Conservation (phyloP, 2,888 invertebrate species). For the Leucophora obtusa region DNA sequence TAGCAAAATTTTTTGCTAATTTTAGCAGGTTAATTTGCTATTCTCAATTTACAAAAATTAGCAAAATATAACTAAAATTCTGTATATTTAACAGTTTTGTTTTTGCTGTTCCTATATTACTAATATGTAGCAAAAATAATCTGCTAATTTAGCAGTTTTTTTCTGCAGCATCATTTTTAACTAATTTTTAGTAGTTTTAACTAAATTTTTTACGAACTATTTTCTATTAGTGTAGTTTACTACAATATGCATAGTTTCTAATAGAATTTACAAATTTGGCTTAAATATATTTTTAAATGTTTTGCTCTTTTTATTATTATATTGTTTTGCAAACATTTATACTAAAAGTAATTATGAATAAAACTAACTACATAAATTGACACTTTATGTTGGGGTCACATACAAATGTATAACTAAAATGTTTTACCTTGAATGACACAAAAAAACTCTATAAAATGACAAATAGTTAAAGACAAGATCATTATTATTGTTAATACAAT, state of each 20-base stretch:
- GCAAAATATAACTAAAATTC: too few species aligned
- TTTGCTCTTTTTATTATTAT: neutral
- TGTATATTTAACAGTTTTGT: too few species aligned
- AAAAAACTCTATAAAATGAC: conserved; percentile 24
- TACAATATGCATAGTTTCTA: neutral
- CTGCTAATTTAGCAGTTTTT: too few species aligned
- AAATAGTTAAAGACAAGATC: conserved; percentile 34
- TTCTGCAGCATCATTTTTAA: too few species aligned
- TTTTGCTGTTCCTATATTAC: too few species aligned
- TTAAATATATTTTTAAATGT: neutral
- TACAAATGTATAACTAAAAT: neutral
- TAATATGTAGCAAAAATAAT: too few species aligned
- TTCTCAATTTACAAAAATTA: too few species aligned
- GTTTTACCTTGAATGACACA: conserved; percentile 43
- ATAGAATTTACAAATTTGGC: conserved; percentile 6
- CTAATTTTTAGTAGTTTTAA: too few species aligned
- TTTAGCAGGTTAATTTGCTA: too few species aligned
- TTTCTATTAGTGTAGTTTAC: too few species aligned
- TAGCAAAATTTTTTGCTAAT: too few species aligned
- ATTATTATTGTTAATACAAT: conserved; percentile 25
- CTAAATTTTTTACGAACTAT: too few species aligned
- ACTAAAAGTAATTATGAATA: conserved; percentile 43
- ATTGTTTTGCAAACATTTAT: conserved; percentile 14
- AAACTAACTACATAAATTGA: conserved; percentile 24
- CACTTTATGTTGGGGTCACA: conserved; percentile 40